Base-by-base conservation (phyloP, 2,797 vertebrate genomes). In the Silurus aristotelis region DNA sequence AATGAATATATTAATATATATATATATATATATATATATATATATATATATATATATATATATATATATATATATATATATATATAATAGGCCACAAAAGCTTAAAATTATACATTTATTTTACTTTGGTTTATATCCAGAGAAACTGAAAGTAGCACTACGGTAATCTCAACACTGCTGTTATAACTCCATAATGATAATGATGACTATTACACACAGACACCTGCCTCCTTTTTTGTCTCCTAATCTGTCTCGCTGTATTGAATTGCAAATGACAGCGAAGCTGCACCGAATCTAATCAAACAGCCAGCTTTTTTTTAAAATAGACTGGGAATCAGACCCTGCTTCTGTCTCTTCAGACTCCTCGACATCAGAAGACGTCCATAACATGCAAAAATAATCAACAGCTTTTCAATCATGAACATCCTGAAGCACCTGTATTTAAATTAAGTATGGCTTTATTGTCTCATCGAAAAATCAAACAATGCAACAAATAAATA, bases 171-270 rank as follows among this genome's bases (percentile, higher is more conserved):
- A 38, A 13, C 72, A 31, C 25, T 31, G 73, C 73, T 58, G 1
- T n/a, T 17, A 60, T 58, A 60, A 60, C 56, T 60, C 27, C 9
- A 22, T 77, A 38, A 60, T 60, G 27, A 22, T 77, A 38, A 60
- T 60, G 27, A 20, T 25, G 17, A 20, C 75, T 31, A 31, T 84
- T 61, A 64, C 84, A 68, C 76, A 63, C 25, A 19, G 68, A 73
- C 84, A 81, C 84, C 84, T 85, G 84, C 67, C 58, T 80, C 77
- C 58, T 58, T 64, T 56, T 85, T 80, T 85, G 84, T 85, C 66
- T 63, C 56, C 64, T 60, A 58, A 61, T 84, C 80, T 85, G 84
- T 80, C 71, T 52, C 71, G 77, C 67, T 72, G 38, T 72, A 80
- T 85, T 85, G 67, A 85, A 64, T 55, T 80, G 68, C 68, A 85